Percentiles rank a stretch among this genome's conserved stretches.
Evolutionary conservation across 2,113 vertebrate species (phyloP).

Genomic region (Lepus americanus): DNA sequence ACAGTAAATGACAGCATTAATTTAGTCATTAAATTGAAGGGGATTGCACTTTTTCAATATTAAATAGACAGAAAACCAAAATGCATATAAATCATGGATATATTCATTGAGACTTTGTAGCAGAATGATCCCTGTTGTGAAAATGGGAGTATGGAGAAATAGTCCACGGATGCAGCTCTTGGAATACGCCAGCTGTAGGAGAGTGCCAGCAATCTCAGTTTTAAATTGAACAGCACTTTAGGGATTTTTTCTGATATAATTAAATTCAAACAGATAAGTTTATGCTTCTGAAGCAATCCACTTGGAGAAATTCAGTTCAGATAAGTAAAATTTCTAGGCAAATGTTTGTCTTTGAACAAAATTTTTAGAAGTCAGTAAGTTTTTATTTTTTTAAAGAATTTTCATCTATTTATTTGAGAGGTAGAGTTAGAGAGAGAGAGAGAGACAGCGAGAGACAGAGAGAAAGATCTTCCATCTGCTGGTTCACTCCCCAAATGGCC

Average conservation of each 20-base stretch:
- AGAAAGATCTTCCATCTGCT: no score
- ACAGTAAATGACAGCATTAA: not conserved
- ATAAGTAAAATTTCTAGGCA: conserved; percentile 15
- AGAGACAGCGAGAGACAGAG: no score
- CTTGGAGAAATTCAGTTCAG: not conserved
- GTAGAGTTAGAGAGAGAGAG: no score
- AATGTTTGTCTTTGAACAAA: no score
- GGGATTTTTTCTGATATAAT: not conserved
- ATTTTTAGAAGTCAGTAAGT: not conserved
- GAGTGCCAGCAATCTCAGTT: not conserved
- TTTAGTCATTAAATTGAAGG: conserved; percentile 14
- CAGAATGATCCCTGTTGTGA: not conserved
- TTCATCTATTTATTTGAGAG: no score
- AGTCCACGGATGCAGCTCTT: not conserved
- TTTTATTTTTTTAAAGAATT: not conserved
- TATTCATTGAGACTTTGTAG: not conserved
- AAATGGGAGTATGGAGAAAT: not conserved
- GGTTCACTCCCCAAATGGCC: no score
- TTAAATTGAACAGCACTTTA: conserved; percentile 45
- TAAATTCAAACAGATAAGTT: conserved; percentile 10
- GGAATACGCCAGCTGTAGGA: not conserved
- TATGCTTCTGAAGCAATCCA: not conserved
- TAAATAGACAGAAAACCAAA: not conserved
- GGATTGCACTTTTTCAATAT: conserved; percentile 24
- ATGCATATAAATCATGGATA: not conserved